Evolutionary conservation across 2,797 vertebrate species (phyloP), one percentile per base, ranked within the genome.

Genomic region (Bradypus variegatus): DNA sequence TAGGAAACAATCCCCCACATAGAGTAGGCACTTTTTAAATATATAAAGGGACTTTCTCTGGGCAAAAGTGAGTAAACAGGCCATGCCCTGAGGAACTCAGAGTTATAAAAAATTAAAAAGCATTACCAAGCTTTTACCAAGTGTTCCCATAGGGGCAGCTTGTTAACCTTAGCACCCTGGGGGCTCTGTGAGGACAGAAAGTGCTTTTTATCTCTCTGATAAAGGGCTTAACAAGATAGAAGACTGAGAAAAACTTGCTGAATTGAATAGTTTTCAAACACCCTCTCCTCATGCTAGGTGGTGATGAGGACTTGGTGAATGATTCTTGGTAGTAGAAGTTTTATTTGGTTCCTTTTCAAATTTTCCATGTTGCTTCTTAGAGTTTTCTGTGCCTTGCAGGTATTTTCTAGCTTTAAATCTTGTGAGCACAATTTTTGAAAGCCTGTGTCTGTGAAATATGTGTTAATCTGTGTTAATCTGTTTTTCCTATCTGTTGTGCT

Each of bases 401-500:
- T 83, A 64, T 69, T 84, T 80, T 88, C 62, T 55, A 92, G 36
- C n/a, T 91, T 94, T 78, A 78, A 65, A 60, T 60, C 38, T 77
- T 91, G 36, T 86, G 29, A 15, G 11, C 25, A 72, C 25, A 67
- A 50, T 65, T 72, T 81, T 45, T n/a, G 41, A 83, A 91, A 86
- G 65, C 13, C n/a, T 48, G 38, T 60, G 48, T 50, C 72, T 89
- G 53, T 84, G 45, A 36, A 55, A 84, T 84, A 48, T 9, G 79
- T n/a, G n/a, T n/a, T n/a, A 41, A 33, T 70, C 45, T 75, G 13
- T 53, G 16, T 65, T 45, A 48, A 58, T 72, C 38, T 86, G 25
- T 77, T 90, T 33, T 8, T 73, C 18, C 69, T n/a, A 31, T 65
- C 11, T 55, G 16, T 53, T 76, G 29, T 90, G 21, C 29, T 31